Evolutionary conservation across 2,888 invertebrate genomes (phyloP).

Genomic region (Erebia palarica): DNA sequence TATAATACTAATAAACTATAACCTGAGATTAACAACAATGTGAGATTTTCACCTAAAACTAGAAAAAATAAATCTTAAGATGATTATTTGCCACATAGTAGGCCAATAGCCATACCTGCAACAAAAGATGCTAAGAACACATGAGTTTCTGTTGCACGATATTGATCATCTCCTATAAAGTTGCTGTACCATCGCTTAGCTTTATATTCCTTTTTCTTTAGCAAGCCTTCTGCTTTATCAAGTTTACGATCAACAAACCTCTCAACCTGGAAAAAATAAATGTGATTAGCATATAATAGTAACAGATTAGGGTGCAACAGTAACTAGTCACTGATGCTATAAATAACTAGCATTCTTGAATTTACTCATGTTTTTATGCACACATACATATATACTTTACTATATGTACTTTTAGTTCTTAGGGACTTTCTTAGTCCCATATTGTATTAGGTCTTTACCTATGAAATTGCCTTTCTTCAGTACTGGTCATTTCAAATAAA

Average conservation of each 20-base stretch:
- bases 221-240: conserved; percentile 88
- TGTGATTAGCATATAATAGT: neutral
- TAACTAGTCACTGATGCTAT: too few species aligned
- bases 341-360: too few species aligned
- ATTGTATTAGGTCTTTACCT: too few species aligned
- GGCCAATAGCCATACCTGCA: conserved; percentile 89
- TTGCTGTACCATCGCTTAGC: conserved; percentile 90
- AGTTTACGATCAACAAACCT: conserved; percentile 91
- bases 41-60: conserved; percentile 30
- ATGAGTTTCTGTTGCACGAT: conserved; percentile 88
- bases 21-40: conserved; percentile 23
- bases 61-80: conserved; percentile 2
- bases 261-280: conserved; percentile 85
- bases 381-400: too few species aligned
- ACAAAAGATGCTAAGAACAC: conserved; percentile 91
- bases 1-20: conserved; percentile 13
- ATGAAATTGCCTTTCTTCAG: too few species aligned
- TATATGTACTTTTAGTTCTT: too few species aligned
- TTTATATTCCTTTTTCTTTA: conserved; percentile 87
- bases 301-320: too few species aligned
- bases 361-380: too few species aligned
- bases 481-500: too few species aligned
- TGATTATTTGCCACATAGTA: conserved; percentile 75
- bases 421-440: too few species aligned
- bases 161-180: conserved; percentile 85